Conservation (phyloP, 2,113 vertebrate genomes). For the Calyptommatus sinebrachiatus region DNA sequence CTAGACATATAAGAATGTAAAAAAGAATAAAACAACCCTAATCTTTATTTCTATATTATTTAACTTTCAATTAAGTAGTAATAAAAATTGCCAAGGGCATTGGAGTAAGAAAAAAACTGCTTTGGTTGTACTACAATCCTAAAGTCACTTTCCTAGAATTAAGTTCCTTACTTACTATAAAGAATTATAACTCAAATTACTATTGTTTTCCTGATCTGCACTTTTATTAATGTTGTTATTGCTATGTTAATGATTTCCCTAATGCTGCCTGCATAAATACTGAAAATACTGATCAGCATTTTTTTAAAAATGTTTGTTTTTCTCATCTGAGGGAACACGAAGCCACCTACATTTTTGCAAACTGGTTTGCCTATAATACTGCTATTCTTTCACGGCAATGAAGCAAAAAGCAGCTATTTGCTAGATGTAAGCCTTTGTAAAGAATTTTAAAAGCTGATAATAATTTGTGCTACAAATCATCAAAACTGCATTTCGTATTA, state of each 20-base stretch:
- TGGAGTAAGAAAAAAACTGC: no score
- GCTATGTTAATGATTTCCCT: no score
- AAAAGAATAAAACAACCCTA: no score
- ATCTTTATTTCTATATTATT: no score
- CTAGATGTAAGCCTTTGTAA: background rate
- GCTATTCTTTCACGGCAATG: no score
- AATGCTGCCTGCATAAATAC: background rate
- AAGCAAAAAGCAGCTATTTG: background rate
- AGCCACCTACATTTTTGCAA: background rate
- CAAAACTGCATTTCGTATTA: background rate
- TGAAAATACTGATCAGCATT: no score
- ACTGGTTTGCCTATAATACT: background rate
- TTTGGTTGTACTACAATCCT: no score
- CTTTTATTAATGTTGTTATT: no score
- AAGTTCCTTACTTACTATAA: background rate
- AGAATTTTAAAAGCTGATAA: background rate
- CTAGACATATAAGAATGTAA: no score
- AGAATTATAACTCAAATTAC: background rate
- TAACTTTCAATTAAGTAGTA: background rate
- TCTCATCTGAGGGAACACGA: background rate
- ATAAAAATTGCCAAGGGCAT: no score
- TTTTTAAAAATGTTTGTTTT: no score
- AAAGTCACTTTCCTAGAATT: no score
- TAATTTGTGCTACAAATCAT: background rate
- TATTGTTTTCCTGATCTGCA: background rate